Percentiles rank a stretch among this genome's conserved stretches.
phyloP scores from a whole-genome alignment of 2,113 vertebrate species.

The Chitala chitala region DNA sequence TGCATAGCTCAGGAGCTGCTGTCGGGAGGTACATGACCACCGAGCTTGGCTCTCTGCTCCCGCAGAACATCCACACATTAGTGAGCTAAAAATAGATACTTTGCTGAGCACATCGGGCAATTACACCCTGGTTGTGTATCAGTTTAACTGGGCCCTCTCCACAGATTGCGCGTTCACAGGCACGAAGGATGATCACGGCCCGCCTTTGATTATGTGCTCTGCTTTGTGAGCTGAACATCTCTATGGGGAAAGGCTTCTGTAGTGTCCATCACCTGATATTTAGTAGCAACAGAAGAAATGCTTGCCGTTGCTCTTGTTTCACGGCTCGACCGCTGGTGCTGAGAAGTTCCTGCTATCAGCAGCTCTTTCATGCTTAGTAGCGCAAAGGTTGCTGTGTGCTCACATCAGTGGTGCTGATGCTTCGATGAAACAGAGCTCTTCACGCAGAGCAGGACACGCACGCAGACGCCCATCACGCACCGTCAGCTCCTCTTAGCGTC shows the following conservation, averaged over 20 bases:
- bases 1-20: no score
- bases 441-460: not conserved
- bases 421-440: not conserved
- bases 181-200: not conserved
- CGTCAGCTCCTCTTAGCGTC: not conserved
- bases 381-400: not conserved
- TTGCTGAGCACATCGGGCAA: not conserved
- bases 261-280: no score
- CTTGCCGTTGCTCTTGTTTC: no score
- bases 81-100: constrained; percentile 13
- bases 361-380: not conserved
- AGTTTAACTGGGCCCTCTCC: constrained; percentile 23
- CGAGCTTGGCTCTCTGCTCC: not conserved
- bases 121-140: not conserved
- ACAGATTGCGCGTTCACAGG: constrained; percentile 22
- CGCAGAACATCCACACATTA: constrained; percentile 17
- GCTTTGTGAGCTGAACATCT: not conserved
- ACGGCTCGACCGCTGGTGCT: no score
- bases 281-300: no score
- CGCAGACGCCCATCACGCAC: not conserved
- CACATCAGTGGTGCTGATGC: not conserved
- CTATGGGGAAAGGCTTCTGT: no score
- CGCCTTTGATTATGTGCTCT: not conserved
- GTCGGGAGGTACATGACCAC: not conserved
- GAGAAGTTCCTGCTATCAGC: no score